Evolutionary conservation across 2,797 vertebrate genomes (phyloP).

Genomic region (Girardinus metallicus): DNA sequence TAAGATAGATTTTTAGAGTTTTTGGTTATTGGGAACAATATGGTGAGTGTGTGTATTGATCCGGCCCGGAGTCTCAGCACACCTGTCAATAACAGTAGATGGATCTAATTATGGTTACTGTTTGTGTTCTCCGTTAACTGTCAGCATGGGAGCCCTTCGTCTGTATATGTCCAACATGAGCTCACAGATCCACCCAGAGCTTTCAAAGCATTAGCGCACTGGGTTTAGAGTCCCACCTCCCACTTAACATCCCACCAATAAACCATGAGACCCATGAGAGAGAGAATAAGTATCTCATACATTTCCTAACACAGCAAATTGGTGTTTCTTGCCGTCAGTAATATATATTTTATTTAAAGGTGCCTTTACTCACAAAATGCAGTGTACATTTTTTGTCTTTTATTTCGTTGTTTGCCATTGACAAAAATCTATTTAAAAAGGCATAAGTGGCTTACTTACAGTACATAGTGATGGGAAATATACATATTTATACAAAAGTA

Average conservation of each 20-base stretch:
- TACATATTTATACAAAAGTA: neutral
- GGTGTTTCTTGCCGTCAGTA: conserved; percentile 4
- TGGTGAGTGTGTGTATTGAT: conserved; percentile 77
- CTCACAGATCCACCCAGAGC: conserved; percentile 32
- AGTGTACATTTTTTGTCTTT: neutral
- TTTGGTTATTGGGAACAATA: conserved; percentile 78
- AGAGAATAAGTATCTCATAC: conserved; percentile 24
- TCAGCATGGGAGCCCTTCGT: conserved; percentile 77
- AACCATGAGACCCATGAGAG: conserved; percentile 36
- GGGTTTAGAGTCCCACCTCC: conserved; percentile 70
- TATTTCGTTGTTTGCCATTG: neutral
- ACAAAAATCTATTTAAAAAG: neutral
- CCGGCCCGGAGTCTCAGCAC: conserved; percentile 58
- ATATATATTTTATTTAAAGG: neutral
- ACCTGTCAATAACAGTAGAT: conserved; percentile 78
- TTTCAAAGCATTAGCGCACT: conserved; percentile 62
- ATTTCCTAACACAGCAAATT: conserved; percentile 4
- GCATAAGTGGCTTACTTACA: neutral
- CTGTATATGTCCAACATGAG: conserved; percentile 36
- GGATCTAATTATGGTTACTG: conserved; percentile 80
- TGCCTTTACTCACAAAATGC: neutral
- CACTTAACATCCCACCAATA: conserved; percentile 53
- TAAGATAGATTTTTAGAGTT: conserved; percentile 67
- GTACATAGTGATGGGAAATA: neutral
- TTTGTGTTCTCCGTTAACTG: conserved; percentile 75